A percentile compares a stretch with the other conserved stretches of the same genome.
phyloP scores from a whole-genome alignment of 2,113 vertebrate genomes.

The Clarias batrachus region DNA sequence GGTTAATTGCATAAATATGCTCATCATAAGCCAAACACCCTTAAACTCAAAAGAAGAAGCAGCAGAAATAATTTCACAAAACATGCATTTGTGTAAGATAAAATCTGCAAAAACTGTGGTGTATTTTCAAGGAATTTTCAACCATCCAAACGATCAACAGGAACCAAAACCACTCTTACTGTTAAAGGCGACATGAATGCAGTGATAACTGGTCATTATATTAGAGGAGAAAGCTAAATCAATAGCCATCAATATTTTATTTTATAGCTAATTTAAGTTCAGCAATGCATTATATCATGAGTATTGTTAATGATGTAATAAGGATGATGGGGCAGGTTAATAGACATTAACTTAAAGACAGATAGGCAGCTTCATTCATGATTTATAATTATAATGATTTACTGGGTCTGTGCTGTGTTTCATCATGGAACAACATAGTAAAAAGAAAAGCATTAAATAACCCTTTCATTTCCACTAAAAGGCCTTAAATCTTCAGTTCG shows the following conservation, averaged over 20 bases:
- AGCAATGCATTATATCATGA: not conserved
- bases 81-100: no score
- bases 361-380: not conserved
- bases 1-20: no score
- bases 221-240: not conserved
- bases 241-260: not conserved
- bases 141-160: no score
- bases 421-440: no score
- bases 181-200: not conserved
- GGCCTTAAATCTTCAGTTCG: not conserved
- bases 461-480: no score
- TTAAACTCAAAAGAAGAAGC: no score
- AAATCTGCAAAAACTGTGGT: no score
- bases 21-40: no score
- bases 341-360: not conserved
- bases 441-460: no score
- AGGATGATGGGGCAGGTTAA: not conserved
- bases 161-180: not conserved
- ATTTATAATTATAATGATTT: not conserved
- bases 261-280: not conserved
- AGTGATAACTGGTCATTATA: not conserved
- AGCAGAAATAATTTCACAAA: no score
- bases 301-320: not conserved
- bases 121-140: no score
- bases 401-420: not conserved